A percentile compares a stretch with the other conserved stretches of the same genome.
These are phyloP conservation scores for Chrysaora quinquecirrha DNA, from an alignment of 30 jellyfish, hydroid and myxozoan species.

Conservation along the genomic window DNA sequence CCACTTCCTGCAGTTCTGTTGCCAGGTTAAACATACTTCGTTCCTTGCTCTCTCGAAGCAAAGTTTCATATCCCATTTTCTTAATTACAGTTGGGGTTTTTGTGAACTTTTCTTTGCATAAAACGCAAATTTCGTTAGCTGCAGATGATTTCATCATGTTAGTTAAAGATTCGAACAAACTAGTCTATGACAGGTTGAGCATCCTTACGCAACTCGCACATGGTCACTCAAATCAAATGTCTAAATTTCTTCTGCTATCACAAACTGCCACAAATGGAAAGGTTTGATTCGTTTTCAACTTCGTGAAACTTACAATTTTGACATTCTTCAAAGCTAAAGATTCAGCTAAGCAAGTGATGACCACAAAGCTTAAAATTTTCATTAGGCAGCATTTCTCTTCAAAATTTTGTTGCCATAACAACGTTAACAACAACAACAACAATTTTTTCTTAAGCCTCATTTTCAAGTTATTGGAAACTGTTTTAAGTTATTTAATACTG, in stretches of 20 bases:
- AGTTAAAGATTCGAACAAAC: too few relatives aligned
- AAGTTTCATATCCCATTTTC: slow-evolving; percentile 18
- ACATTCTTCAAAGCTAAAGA: too few relatives aligned
- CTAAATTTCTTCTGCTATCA: too few relatives aligned
- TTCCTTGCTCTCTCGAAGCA: slow-evolving; percentile 18
- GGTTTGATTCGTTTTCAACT: too few relatives aligned
- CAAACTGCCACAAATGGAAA: too few relatives aligned
- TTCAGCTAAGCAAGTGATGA: too few relatives aligned
- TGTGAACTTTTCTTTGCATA: slow-evolving; percentile 15
- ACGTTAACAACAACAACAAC: background rate
- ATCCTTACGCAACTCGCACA: too few relatives aligned
- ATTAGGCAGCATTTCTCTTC: slow-evolving; percentile 2
- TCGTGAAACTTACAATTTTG: too few relatives aligned
- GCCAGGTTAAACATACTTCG: slow-evolving; percentile 2
- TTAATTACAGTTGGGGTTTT: slow-evolving; percentile 5
- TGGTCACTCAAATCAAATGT: too few relatives aligned
- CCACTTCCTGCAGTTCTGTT: slow-evolving; percentile 15
- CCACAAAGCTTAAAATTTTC: too few relatives aligned
- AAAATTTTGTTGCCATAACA: background rate
- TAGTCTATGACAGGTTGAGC: too few relatives aligned
- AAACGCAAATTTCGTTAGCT: slow-evolving; percentile 9
- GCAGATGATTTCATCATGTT: slow-evolving; percentile 9
- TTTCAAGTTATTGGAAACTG: background rate
- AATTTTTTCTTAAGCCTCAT: background rate
- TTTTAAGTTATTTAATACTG: background rate